Evolutionary conservation across 2,797 vertebrate species (phyloP), one percentile per base, ranked within the genome.

Genomic region (Fistularia commersonii): DNA sequence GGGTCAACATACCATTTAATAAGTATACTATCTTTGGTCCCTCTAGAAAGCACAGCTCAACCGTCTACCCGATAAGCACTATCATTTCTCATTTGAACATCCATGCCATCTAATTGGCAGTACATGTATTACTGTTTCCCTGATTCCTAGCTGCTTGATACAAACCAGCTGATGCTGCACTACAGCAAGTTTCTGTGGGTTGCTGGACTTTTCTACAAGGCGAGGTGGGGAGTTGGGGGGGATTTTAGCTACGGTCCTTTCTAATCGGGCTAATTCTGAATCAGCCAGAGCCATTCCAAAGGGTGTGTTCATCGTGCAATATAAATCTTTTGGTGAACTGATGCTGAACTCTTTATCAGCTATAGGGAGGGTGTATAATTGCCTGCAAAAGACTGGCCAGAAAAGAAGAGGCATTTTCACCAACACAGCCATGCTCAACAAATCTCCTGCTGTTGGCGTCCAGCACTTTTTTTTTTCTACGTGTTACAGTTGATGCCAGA

Each of bases 241-340:
- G 63, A 59, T 69, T 86, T 79, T 57, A 78, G 61, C 66, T 41
- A 60, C 69, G 58, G 74, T 60, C 51, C 55, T 62, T 58, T 73
- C 62, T 77, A 75, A 85, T 83, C 56, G 51, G 64, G 68, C 59
- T 74, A 74, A 86, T 81, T 86, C 72, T 59, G 66, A 79, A 81
- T 61, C 59, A 36, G 56, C 72, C 77, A 72, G 73, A 66, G 70
- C 64, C 63, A 50, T 66, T 88, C 64, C 53, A 72, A 72, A 69
- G 70, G 66, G 69, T 79, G 73, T 67, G 72, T 81, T 81, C 77
- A 69, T 70, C 39, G 70, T 72, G 78, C 43, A 9, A 61, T 72
- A 77, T 81, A 80, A 88, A 88, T 87, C 83, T 83, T 71, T 67
- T 44, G 51, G 74, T 88, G 87, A 89, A 89, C 89, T 86, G 74